Evolutionary conservation across 2,888 invertebrate genomes (phyloP), one percentile per base, ranked within the genome.

Genomic region (Eupsilia transversa): DNA sequence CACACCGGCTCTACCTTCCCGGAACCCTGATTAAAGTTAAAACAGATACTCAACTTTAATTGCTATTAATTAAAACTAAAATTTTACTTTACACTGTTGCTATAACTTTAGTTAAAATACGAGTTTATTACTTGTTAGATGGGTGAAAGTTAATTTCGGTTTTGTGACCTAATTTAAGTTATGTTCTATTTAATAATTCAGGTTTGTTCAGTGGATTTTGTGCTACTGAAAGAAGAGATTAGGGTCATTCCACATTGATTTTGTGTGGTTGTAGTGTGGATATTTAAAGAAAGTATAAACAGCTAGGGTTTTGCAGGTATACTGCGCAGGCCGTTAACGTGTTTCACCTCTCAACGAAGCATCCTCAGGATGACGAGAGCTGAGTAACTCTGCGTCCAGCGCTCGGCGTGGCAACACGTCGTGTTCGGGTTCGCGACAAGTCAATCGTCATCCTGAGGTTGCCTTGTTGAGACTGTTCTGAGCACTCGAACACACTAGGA

Each of bases 31-130:
- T 74, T 65, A 83, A 81, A 80, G 52, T 69, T 74, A 56, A 49
- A 66, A 54, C 56, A 68, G 66, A 72, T 67, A 72, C 41, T 57
- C 27, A 72, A 85, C 72, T 74, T 72, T 54, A 73, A 79, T 67
- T 75, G 46, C 52, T 30, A 72, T 75, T 79, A 68, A 79, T 83
- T 80, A 69, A 60, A 83, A 79, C 78, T 72, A 61, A 79, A 73
- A 63, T 78, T 61, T 61, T 43, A 83, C 60, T 79, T 77, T 43
- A 64, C n/a, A 20, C 46, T 66, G 63, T 75, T 54, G 63, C 12
- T 68, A 52, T n/a, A 78, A 78, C 60, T 86, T 80, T 35, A 14
- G 49, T 72, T 74, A 64, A 79, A 85, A 75, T 57, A 59, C 46
- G 56, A 80, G 67, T 86, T 79, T 69, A 76, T 71, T 77, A 68